Evolutionary conservation across 2,113 vertebrate species (phyloP).

Genomic region (Myanophis thanlyinensis): DNA sequence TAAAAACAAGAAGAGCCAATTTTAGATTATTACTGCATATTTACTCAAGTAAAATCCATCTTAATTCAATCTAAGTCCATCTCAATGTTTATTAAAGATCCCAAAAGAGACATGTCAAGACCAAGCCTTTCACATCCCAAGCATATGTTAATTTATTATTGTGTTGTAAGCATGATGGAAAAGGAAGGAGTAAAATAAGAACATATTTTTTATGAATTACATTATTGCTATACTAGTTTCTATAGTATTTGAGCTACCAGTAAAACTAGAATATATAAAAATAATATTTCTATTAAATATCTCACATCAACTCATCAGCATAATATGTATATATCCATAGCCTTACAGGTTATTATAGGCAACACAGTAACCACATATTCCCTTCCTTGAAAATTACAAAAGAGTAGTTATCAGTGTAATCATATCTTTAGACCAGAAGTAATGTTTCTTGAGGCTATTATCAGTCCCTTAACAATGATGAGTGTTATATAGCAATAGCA

Average conservation of each 20-base stretch:
- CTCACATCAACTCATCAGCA: not conserved
- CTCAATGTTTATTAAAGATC: not conserved
- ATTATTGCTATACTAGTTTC: not conserved
- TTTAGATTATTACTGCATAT: not conserved
- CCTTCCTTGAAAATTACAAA: conserved; percentile 1
- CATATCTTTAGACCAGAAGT: not conserved
- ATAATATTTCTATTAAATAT: not conserved
- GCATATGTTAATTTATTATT: not conserved
- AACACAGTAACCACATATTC: conserved; percentile 1
- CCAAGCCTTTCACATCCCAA: not conserved
- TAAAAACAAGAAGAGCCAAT: not conserved
- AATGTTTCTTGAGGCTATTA: not conserved
- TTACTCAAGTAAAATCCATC: not conserved
- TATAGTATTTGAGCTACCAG: not conserved
- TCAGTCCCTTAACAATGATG: not conserved
- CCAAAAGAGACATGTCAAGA: not conserved
- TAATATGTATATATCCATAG: not conserved
- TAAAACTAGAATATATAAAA: not conserved
- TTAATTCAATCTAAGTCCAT: not conserved
- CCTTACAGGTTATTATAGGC: not conserved
- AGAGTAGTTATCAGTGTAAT: not conserved
- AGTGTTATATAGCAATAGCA: too few relatives aligned
- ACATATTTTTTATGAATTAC: not conserved
- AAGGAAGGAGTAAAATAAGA: not conserved
- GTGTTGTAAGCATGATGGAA: not conserved